A percentile compares a stretch with the other conserved stretches of the same genome.
These are phyloP conservation scores for Lacerta viridis DNA, from an alignment of 2,797 vertebrate genomes.

Conservation along the genomic window DNA sequence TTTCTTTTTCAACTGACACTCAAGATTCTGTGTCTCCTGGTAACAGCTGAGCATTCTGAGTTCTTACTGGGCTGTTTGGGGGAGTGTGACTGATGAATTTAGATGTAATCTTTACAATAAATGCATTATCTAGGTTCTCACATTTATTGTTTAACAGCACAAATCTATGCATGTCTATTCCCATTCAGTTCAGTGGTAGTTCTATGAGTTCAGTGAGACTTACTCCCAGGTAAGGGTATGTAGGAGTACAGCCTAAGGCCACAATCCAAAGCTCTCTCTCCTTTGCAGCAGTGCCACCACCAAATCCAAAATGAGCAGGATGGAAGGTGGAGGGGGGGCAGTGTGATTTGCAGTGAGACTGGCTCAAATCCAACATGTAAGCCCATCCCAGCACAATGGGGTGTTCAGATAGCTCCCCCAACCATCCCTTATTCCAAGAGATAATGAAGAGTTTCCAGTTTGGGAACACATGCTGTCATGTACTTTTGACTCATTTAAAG, in stretches of 20 bases:
- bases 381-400: too few relatives aligned
- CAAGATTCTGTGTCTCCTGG: neutral
- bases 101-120: neutral
- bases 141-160: neutral
- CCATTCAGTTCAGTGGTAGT: too few relatives aligned
- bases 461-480: neutral
- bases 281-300: neutral
- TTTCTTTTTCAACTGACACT: neutral
- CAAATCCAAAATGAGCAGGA: too few relatives aligned
- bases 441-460: neutral
- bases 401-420: too few relatives aligned
- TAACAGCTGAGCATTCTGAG: neutral
- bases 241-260: too few relatives aligned
- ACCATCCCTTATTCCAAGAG: neutral
- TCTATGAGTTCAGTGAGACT: too few relatives aligned
- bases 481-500: neutral
- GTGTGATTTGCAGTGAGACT: too few relatives aligned
- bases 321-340: too few relatives aligned
- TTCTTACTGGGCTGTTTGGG: neutral
- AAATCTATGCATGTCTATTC: too few relatives aligned
- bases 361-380: too few relatives aligned
- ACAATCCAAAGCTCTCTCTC: neutral
- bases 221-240: too few relatives aligned
- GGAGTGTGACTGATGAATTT: neutral
- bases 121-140: neutral